phyloP scores from a whole-genome alignment of 1,140 invertebrate species.

The Drosophila rufa region DNA sequence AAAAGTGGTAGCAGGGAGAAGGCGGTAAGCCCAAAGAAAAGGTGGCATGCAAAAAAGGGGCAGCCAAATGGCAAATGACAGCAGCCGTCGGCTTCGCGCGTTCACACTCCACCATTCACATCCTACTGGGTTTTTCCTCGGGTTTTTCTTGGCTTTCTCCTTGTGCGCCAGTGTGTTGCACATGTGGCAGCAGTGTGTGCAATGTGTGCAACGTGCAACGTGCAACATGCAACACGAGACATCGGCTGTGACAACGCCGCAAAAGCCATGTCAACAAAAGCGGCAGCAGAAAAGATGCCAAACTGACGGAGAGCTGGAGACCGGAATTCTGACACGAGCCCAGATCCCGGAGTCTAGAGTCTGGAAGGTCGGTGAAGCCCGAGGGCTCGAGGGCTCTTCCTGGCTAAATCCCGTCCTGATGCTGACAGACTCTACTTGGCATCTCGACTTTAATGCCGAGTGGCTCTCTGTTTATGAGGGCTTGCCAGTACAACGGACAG shows the following conservation, averaged over 20 bases:
- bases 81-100: conserved; percentile 56
- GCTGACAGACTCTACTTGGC: conserved; percentile 61
- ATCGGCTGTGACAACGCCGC: conserved; percentile 76
- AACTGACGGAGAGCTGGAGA: conserved; percentile 41
- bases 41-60: conserved; percentile 59
- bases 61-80: conserved; percentile 70
- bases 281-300: conserved; percentile 50
- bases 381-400: conserved; percentile 27
- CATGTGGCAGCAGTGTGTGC: conserved; percentile 23
- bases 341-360: background rate
- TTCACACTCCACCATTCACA: conserved; percentile 54
- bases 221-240: conserved; percentile 73
- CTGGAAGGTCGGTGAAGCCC: background rate
- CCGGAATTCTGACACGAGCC: conserved; percentile 39
- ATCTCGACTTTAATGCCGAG: conserved; percentile 66
- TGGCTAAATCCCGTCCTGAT: conserved; percentile 49
- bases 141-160: conserved; percentile 11
- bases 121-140: conserved; percentile 13
- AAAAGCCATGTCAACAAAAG: conserved; percentile 79
- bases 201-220: conserved; percentile 10
- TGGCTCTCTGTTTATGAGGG: conserved; percentile 42
- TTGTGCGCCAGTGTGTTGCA: conserved; percentile 9
- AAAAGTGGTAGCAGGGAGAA: background rate
- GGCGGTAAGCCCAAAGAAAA: conserved; percentile 42
- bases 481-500: conserved; percentile 20